phyloP scores from a whole-genome alignment of 2,113 vertebrate genomes.

The Zapornia atra region DNA sequence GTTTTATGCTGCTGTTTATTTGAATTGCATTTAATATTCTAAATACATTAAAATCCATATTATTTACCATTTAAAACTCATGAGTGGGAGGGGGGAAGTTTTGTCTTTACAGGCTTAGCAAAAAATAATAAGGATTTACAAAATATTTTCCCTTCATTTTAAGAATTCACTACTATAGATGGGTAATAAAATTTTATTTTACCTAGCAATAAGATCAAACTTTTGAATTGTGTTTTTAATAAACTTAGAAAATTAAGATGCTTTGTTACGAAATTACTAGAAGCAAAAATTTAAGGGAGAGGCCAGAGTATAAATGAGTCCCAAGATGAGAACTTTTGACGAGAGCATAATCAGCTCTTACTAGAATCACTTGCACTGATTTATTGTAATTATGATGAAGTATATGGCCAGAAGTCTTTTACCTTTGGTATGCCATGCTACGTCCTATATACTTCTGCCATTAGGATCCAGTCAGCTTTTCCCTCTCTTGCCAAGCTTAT shows the following conservation, averaged over 20 bases:
- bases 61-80: constrained; percentile 16
- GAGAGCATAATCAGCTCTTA: background rate
- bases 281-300: background rate
- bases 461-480: background rate
- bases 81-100: background rate
- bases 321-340: background rate
- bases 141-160: constrained; percentile 20
- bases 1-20: background rate
- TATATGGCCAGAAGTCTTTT: background rate
- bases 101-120: background rate
- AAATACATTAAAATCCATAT: constrained; percentile 1
- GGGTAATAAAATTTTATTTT: background rate
- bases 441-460: background rate
- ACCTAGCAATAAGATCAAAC: background rate
- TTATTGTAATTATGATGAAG: background rate
- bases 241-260: background rate
- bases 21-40: constrained; percentile 33
- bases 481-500: background rate
- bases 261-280: background rate
- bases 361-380: background rate
- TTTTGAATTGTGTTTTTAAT: background rate
- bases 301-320: background rate
- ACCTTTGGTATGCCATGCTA: background rate
- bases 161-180: background rate
- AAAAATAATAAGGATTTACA: constrained; percentile 10